Evolutionary conservation across 2,888 invertebrate species (phyloP).

Genomic region (Bellardia bayeri): DNA sequence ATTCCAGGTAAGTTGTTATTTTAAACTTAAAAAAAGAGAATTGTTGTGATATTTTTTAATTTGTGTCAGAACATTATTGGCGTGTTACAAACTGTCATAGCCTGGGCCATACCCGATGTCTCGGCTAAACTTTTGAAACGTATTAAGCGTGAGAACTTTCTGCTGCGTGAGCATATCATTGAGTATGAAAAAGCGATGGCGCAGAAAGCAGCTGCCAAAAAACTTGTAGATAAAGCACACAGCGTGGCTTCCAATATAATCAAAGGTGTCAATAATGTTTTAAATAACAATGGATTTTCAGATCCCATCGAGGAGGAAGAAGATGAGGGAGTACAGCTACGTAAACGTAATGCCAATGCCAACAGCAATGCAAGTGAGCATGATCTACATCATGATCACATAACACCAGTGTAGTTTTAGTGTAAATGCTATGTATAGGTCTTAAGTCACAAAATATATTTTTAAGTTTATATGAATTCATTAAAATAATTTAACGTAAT

Average conservation of each 20-base stretch:
- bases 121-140: constrained; percentile 89
- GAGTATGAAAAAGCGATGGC: constrained; percentile 86
- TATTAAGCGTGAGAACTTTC: constrained; percentile 89
- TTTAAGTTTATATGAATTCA: constrained; percentile 15
- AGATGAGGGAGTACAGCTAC: constrained; percentile 63
- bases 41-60: neutral
- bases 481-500: neutral
- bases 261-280: constrained; percentile 30
- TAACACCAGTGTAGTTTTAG: constrained; percentile 77
- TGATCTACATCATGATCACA: constrained; percentile 75
- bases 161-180: constrained; percentile 90
- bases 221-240: constrained; percentile 63
- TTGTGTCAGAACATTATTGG: constrained; percentile 89
- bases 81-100: constrained; percentile 88
- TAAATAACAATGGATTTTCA: constrained; percentile 54
- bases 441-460: constrained; percentile 3
- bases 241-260: constrained; percentile 47
- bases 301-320: constrained; percentile 70
- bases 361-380: constrained; percentile 66
- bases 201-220: constrained; percentile 69
- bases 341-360: constrained; percentile 66
- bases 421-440: constrained; percentile 1
- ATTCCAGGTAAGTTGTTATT: constrained; percentile 85
- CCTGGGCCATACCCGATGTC: constrained; percentile 92
- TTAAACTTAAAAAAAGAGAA: neutral